These are phyloP conservation scores for Rhinichthys osculus DNA, from an alignment of 2,797 vertebrate species.

Conservation along the genomic window DNA sequence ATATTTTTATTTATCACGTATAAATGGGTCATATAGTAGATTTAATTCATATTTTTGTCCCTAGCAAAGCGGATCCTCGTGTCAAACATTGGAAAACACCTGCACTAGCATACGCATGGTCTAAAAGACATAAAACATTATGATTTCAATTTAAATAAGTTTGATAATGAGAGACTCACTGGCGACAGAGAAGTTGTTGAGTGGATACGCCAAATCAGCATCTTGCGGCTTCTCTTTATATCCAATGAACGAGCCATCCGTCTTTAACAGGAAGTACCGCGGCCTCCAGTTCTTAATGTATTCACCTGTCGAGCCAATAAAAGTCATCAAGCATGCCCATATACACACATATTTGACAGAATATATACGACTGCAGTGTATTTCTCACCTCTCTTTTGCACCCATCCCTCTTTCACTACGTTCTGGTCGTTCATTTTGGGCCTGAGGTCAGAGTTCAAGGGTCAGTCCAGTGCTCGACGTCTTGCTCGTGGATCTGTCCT, in stretches of 20 bases:
- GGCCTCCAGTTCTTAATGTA: slow-evolving; percentile 99
- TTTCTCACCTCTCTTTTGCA: slow-evolving; percentile 80
- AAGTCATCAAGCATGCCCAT: slow-evolving; percentile 40
- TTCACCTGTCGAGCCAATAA: slow-evolving; percentile 80
- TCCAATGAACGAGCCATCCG: slow-evolving; percentile 97
- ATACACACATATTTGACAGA: too few relatives aligned
- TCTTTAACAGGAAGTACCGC: slow-evolving; percentile 96
- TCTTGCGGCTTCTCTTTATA: slow-evolving; percentile 99
- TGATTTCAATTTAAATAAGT: not conserved
- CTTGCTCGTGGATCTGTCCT: slow-evolving; percentile 51
- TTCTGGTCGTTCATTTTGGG: slow-evolving; percentile 84
- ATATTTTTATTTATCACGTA: not conserved
- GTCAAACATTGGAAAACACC: not conserved
- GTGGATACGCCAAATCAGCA: slow-evolving; percentile 96
- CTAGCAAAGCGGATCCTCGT: not conserved
- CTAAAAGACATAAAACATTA: not conserved
- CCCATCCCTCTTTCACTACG: slow-evolving; percentile 84
- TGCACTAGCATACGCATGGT: not conserved
- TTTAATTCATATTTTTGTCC: not conserved
- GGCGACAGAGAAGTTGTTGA: slow-evolving; percentile 99
- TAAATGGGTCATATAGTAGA: not conserved
- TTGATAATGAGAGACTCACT: slow-evolving; percentile 78
- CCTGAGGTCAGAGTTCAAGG: slow-evolving; percentile 70
- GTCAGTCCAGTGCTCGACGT: slow-evolving; percentile 71
- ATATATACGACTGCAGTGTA: too few relatives aligned